Percentiles rank a stretch among this genome's conserved stretches.
phyloP scores from a whole-genome alignment of 2,888 invertebrate genomes.

The Masnerella sp. region DNA sequence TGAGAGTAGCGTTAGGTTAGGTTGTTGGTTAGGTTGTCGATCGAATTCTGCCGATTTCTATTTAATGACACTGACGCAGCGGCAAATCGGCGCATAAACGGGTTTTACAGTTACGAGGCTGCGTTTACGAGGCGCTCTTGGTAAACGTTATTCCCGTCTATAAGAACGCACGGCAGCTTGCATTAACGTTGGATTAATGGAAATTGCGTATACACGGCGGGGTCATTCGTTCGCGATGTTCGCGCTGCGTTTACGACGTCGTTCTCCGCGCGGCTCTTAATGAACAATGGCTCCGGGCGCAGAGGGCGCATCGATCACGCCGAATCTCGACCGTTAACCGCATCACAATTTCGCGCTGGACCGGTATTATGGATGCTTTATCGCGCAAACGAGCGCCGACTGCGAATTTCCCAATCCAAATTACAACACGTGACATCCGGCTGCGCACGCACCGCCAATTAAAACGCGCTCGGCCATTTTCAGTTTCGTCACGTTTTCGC shows the following conservation, averaged over 20 bases:
- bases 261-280: constrained; percentile 67
- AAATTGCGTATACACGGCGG: constrained; percentile 69
- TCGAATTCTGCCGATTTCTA: constrained; percentile 41
- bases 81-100: constrained; percentile 65
- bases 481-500: not conserved
- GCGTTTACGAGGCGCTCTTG: constrained; percentile 70
- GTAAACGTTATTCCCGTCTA: constrained; percentile 68
- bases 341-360: constrained; percentile 34
- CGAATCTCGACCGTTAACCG: constrained; percentile 47
- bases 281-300: constrained; percentile 65
- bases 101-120: constrained; percentile 74
- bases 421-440: constrained; percentile 1
- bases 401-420: constrained; percentile 28
- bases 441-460: constrained; percentile 3
- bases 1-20: too few relatives aligned
- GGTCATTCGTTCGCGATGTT: constrained; percentile 64
- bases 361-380: constrained; percentile 32
- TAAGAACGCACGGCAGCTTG: constrained; percentile 63
- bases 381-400: constrained; percentile 34
- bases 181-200: constrained; percentile 73
- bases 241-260: constrained; percentile 69
- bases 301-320: constrained; percentile 41
- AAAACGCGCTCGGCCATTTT: constrained; percentile 6
- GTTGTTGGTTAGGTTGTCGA: too few relatives aligned
- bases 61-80: constrained; percentile 63